Percentiles rank a stretch among this genome's conserved stretches.
Conservation (phyloP, 2,888 invertebrate species). For the Volucella inflata region DNA sequence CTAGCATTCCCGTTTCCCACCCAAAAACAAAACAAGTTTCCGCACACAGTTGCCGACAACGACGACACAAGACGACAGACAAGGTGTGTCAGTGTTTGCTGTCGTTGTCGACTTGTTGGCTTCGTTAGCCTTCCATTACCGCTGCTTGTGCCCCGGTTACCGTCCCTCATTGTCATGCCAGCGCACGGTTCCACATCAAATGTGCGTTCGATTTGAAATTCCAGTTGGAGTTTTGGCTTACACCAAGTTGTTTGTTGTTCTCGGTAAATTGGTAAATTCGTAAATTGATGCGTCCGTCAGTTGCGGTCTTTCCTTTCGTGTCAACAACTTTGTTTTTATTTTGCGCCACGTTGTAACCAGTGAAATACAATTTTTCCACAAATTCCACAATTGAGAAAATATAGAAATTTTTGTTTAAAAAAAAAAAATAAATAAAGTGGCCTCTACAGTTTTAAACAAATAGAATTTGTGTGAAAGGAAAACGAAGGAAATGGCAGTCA, state of each 20-base stretch:
- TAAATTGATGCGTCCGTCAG: slow-evolving; percentile 20
- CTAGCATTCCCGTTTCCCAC: neutral
- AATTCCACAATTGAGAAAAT: slow-evolving; percentile 7
- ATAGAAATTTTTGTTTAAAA: slow-evolving; percentile 1
- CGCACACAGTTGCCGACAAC: neutral
- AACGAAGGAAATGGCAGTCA: slow-evolving; percentile 5
- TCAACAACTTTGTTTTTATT: slow-evolving; percentile 16
- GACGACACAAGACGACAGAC: neutral
- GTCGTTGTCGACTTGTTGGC: slow-evolving; percentile 55
- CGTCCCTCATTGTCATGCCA: slow-evolving; percentile 58
- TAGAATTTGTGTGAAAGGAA: neutral
- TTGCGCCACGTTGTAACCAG: slow-evolving; percentile 61
- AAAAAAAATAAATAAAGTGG: neutral
- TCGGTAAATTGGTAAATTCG: slow-evolving; percentile 27
- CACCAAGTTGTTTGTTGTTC: slow-evolving; percentile 56
- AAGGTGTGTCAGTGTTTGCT: slow-evolving; percentile 64
- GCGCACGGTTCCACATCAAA: slow-evolving; percentile 65
- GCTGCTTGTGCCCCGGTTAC: neutral
- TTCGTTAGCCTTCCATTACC: slow-evolving; percentile 14
- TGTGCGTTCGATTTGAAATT: slow-evolving; percentile 63
- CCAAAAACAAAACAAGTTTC: slow-evolving; percentile 9
- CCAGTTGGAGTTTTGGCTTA: slow-evolving; percentile 72
- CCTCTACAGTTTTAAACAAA: slow-evolving; percentile 1
- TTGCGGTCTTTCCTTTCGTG: slow-evolving; percentile 27
- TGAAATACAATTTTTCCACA: slow-evolving; percentile 27